These are phyloP conservation scores for Proisotoma minuta DNA, from an alignment of 2,888 invertebrate genomes.

Conservation along the genomic window DNA sequence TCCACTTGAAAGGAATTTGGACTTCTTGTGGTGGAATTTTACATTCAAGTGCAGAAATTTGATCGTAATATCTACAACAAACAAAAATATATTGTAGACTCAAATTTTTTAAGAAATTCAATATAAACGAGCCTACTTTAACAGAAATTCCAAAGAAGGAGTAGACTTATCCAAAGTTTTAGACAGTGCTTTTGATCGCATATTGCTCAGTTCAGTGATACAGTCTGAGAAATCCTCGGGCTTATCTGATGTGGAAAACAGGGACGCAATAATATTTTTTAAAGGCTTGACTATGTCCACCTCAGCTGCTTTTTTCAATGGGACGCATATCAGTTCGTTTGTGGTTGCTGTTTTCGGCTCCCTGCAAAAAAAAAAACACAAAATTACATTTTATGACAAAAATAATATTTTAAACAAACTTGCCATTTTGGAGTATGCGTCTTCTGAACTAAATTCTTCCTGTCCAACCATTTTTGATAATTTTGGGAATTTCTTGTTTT, in stretches of 20 bases:
- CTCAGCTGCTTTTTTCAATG: conserved; percentile 90
- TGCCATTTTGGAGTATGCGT: too few relatives aligned
- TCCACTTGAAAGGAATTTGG: conserved; percentile 97
- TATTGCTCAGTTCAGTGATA: conserved; percentile 75
- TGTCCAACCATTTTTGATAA: too few relatives aligned
- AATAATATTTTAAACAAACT: too few relatives aligned
- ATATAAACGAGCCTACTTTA: conserved; percentile 65
- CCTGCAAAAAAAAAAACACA: too few relatives aligned
- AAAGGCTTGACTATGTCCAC: conserved; percentile 90
- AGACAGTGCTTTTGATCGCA: conserved; percentile 82
- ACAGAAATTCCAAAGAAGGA: conserved; percentile 84
- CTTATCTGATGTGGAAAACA: conserved; percentile 70
- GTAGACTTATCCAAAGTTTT: conserved; percentile 91
- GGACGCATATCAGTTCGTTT: conserved; percentile 81
- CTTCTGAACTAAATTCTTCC: too few relatives aligned
- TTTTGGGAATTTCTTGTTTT: too few relatives aligned
- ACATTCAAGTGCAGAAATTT: conserved; percentile 81
- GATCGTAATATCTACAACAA: conserved; percentile 85
- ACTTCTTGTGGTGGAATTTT: conserved; percentile 93
- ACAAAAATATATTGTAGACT: too few relatives aligned
- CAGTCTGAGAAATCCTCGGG: conserved; percentile 69
- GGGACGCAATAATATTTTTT: conserved; percentile 82
- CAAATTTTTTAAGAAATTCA: too few relatives aligned
- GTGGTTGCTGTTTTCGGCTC: too few relatives aligned
- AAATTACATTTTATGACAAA: too few relatives aligned